These are phyloP conservation scores for Notodromas monacha DNA, from an alignment of 2,888 invertebrate genomes.

Conservation along the genomic window DNA sequence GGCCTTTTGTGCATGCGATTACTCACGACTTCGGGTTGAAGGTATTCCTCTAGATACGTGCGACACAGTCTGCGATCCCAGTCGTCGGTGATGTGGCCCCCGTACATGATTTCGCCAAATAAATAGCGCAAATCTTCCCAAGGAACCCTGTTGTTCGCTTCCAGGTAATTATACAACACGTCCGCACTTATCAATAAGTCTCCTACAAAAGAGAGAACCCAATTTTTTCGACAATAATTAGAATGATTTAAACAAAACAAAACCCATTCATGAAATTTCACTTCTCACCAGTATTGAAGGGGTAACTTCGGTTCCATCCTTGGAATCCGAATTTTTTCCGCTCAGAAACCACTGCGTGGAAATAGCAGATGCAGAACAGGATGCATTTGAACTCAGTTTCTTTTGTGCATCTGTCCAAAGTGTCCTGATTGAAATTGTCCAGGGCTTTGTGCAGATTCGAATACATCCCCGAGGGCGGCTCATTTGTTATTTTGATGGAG, in stretches of 20 bases:
- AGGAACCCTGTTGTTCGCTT: conserved; percentile 69
- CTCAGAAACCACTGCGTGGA: conserved; percentile 83
- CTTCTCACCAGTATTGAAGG: conserved; percentile 60
- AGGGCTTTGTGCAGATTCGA: conserved; percentile 83
- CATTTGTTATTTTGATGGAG: conserved; percentile 86
- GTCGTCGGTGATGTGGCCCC: conserved; percentile 86
- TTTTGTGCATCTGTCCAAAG: conserved; percentile 71
- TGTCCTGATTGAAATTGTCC: conserved; percentile 76
- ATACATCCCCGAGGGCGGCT: conserved; percentile 84
- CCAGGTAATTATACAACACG: conserved; percentile 70
- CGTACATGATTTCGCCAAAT: conserved; percentile 95
- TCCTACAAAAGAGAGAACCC: no score
- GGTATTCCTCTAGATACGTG: conserved; percentile 60
- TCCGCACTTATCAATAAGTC: conserved; percentile 78
- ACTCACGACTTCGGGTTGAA: conserved; percentile 76
- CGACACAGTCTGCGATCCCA: conserved; percentile 72
- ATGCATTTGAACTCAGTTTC: conserved; percentile 87
- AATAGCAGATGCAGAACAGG: conserved; percentile 66
- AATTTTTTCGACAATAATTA: no score
- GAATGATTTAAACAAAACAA: background rate
- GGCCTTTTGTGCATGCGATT: no score
- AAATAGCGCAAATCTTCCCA: conserved; percentile 86
- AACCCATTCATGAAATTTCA: no score
- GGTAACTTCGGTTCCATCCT: conserved; percentile 80
- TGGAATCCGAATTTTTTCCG: conserved; percentile 79